Evolutionary conservation across 2,113 vertebrate species (phyloP).

Genomic region (Apus apus): DNA sequence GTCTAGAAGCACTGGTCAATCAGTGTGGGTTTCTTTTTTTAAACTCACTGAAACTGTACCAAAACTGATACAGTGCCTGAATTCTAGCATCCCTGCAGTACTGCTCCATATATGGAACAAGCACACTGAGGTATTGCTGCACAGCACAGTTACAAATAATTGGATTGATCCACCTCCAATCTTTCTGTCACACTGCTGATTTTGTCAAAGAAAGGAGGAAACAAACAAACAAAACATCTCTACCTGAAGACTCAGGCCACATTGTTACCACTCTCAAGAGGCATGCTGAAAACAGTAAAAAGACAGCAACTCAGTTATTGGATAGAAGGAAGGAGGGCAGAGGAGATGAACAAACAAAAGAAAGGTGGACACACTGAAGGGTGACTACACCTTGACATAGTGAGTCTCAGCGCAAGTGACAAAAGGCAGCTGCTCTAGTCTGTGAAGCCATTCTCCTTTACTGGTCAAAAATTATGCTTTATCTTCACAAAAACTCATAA

Average conservation of each 20-base stretch:
- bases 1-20: background rate
- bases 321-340: background rate
- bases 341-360: background rate
- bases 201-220: background rate
- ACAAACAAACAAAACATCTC: background rate
- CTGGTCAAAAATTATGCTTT: background rate
- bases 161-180: background rate
- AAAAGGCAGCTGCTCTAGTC: background rate
- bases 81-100: background rate
- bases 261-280: background rate
- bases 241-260: background rate
- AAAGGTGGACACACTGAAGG: background rate
- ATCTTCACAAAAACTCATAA: background rate
- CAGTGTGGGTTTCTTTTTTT: background rate
- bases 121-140: background rate
- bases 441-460: background rate
- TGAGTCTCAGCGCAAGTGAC: background rate
- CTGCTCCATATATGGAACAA: background rate
- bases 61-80: background rate
- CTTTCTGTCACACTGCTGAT: background rate
- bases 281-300: background rate
- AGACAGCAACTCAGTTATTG: background rate
- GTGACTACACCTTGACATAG: background rate
- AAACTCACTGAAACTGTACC: background rate
- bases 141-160: background rate